Base-by-base conservation (phyloP, 2,888 invertebrate genomes). In the Spisula subtruncata region DNA sequence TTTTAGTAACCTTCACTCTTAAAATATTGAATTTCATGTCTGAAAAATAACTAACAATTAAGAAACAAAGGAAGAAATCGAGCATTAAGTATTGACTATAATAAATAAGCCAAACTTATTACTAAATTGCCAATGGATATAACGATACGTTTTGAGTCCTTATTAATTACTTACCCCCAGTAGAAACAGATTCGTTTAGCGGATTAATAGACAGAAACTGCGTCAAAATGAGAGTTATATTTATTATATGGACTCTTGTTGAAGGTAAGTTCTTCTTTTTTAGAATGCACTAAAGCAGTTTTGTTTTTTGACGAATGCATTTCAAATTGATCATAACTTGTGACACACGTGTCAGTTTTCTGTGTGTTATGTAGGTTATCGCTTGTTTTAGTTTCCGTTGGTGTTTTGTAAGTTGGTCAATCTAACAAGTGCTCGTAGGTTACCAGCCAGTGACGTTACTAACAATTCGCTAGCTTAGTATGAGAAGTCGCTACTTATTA, bases 91-190 rank as follows among this genome's bases (percentile, higher is more conserved):
- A 75, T 35, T 75, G 35, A 18, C n/a, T 8, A 75, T 32, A 75
- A n/a, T 60, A 75, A 35, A 32, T 75, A 35, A 18, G 75, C 75
- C 35, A 32, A 75, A 35, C 14, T 75, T 32, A 35, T 75, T 75
- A 32, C 75, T 75, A 32, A 75, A 75, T 75, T 75, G 32, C 75
- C 75, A 75, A 75, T 32, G 18, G 18, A 32, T 66, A 35, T 75
- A 32, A 75, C 14, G 25, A 75, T 35, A 35, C 32, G 75, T 32
- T 16, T 29, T 18, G 18, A 32, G 16, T 41, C 41, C 41, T 35
- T 75, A 29, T 75, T 6, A 18, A 35, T n/a, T n/a, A n/a, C n/a
- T n/a, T 16, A 75, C 16, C 25, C 14, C 25, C n/a, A 16, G 32
- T 35, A 35, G 75, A 35, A 35, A 35, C 32, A 75, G 8, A 18